Percentiles rank a stretch among this genome's conserved stretches.
These are phyloP conservation scores for Pterophyllum scalare DNA, from an alignment of 2,113 vertebrate genomes.

Conservation along the genomic window DNA sequence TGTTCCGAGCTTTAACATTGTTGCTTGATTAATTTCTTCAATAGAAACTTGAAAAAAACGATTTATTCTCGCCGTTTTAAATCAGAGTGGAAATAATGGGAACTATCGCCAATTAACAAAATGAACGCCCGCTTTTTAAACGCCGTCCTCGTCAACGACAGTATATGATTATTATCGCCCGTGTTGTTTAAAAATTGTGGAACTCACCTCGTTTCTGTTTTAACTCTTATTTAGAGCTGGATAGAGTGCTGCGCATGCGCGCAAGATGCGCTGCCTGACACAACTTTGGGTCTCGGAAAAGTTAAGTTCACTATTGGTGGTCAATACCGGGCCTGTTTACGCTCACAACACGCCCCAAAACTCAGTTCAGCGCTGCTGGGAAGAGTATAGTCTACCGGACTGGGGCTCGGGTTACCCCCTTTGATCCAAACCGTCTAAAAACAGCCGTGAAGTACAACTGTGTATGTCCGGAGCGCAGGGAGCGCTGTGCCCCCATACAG, in stretches of 20 bases:
- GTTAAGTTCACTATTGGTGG: constrained; percentile 73
- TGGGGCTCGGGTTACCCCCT: background rate
- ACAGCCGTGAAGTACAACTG: constrained; percentile 33
- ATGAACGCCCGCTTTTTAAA: constrained; percentile 40
- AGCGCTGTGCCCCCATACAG: constrained; percentile 52
- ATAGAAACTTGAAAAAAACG: constrained; percentile 83
- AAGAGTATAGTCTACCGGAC: background rate
- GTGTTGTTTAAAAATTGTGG: constrained; percentile 79
- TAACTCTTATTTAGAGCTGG: constrained; percentile 88
- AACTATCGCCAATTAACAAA: constrained; percentile 43
- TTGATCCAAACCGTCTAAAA: background rate
- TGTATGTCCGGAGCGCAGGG: constrained; percentile 56
- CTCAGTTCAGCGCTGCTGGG: constrained; percentile 16
- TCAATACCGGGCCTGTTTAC: constrained; percentile 48
- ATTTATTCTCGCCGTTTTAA: constrained; percentile 79
- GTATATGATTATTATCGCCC: constrained; percentile 35
- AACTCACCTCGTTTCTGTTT: constrained; percentile 89
- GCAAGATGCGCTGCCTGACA: constrained; percentile 79
- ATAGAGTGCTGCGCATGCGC: constrained; percentile 82
- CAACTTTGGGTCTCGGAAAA: constrained; percentile 84
- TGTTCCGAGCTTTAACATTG: constrained; percentile 63
- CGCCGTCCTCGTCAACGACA: constrained; percentile 37
- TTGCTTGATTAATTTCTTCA: constrained; percentile 81
- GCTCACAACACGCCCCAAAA: constrained; percentile 44
- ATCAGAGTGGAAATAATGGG: constrained; percentile 64